Evolutionary conservation across 2,888 invertebrate species (phyloP), one percentile per base, ranked within the genome.

Genomic region (Poecilobothrus nobilitatus): DNA sequence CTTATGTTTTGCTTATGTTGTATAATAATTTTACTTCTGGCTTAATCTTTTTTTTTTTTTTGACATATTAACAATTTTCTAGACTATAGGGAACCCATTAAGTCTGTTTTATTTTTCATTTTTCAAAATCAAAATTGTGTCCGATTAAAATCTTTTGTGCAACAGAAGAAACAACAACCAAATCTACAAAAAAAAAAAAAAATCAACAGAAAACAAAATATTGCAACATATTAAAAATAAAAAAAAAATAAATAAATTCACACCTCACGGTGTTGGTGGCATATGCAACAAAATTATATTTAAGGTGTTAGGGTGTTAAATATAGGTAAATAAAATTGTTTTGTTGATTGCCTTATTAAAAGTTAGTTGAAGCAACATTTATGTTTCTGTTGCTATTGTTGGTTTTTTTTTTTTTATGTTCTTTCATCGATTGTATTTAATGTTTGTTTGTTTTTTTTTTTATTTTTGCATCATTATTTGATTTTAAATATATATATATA

Each of bases 51-150:
- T 2, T 53, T 53, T 12, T 18, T 53, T 12, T 53, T n/a, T 12
- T 53, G 18, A 18, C 53, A 53, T 53, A 18, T 18, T 53, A 53
- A 53, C 53, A 53, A 53, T 53, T 53, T 53, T 53, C 53, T 53
- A 53, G 53, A 53, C 53, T 53, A n/a, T 53, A 53, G 53, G 53
- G 53, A 53, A 53, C 53, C 53, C 53, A 53, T 53, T 53, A 53
- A 53, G 15, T 12, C 37, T 37, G 8, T 37, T 37, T 37, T 37
- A 10, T 37, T 37, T 37, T 37, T 37, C 7, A 12, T 53, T 53
- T 53, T 53, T 53, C 7, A 53, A 53, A 53, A 53, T 53, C 53
- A 53, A 53, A 53, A 53, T 27, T 53, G n/a, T 53, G 53, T 53
- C 53, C 53, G 53, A 53, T 53, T 53, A 53, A 53, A 53, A 53